Percentiles rank a stretch among this genome's conserved stretches.
These are phyloP conservation scores for Ips nitidus DNA, from an alignment of 1,140 invertebrate genomes.

Conservation along the genomic window DNA sequence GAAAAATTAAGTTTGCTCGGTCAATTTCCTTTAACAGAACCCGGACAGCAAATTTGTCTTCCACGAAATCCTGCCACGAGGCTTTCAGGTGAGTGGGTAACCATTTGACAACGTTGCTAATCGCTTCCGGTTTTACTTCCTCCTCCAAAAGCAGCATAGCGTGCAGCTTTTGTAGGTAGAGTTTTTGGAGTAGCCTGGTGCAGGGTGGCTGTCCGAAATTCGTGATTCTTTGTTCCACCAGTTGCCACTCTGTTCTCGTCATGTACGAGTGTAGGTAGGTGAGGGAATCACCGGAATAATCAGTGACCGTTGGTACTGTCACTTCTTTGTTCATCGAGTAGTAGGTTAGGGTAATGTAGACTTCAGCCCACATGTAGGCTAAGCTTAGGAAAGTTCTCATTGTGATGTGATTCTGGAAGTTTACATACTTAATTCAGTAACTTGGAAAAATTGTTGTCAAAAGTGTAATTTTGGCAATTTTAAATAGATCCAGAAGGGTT, in stretches of 20 bases:
- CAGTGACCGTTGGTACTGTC: constrained; percentile 28
- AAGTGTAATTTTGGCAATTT: not conserved
- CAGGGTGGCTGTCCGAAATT: constrained; percentile 50
- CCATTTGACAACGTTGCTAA: constrained; percentile 36
- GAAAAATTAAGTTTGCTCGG: constrained; percentile 8
- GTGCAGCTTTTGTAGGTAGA: constrained; percentile 47
- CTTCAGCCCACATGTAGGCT: constrained; percentile 47
- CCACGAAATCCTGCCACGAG: constrained; percentile 41
- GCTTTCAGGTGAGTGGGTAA: constrained; percentile 40
- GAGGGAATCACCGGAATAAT: constrained; percentile 42
- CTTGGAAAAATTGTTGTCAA: not conserved
- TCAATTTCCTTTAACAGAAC: constrained; percentile 42
- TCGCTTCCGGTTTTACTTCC: constrained; percentile 38
- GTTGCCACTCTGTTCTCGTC: constrained; percentile 45
- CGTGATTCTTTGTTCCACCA: constrained; percentile 48
- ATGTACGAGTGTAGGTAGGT: constrained; percentile 48
- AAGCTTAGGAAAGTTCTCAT: constrained; percentile 47
- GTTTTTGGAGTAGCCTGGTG: constrained; percentile 43
- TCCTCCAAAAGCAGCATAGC: constrained; percentile 43
- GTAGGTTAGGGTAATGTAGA: constrained; percentile 43
- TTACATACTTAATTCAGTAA: not conserved
- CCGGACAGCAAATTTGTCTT: constrained; percentile 43
- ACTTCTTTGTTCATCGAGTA: constrained; percentile 41
- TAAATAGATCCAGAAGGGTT: not conserved
- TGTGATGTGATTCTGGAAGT: constrained; percentile 47